Base-by-base conservation (phyloP, 2,797 vertebrate species). In the Spinus olivaceus region DNA sequence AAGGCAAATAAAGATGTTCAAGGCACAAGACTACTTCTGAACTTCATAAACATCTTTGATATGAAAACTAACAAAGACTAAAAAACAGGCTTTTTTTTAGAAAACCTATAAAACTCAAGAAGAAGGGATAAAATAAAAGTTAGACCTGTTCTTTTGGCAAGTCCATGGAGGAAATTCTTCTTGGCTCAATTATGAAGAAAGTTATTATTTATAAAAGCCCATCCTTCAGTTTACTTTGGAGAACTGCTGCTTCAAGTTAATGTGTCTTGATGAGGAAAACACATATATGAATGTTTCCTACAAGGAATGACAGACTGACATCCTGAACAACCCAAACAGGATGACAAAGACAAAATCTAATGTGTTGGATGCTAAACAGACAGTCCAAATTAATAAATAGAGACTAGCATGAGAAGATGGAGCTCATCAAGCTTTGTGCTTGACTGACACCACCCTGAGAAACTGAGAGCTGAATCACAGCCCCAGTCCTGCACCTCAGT, bases 121-220 rank as follows among this genome's bases (percentile, higher is more conserved):
- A 74, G 51, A 83, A 57, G 53, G 30, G 14, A 49, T 63, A 60
- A 91, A 92, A 79, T 63, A 79, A 84, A 91, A 88, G 72, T 59
- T 39, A 95, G 94, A 94, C 25, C 51, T 92, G 86, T 61, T 90
- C n/a, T 90, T 84, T 90, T 94, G 88, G 91, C 88, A 94, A 94
- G 57, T 50, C 84, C 21, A 14, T 64, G 85, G 71, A 96, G 93
- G 92, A 95, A 94, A 94, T 94, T 92, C 96, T 84, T 64, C 81
- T 74, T 88, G 86, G 85, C 66, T 76, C 77, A 51, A 63, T 77
- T 82, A 59, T 59, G 83, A 88, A 80, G 56, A 59, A 81, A 91
- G 59, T 53, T 50, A 47, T 72, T 94, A 84, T 81, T 88, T 87
- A 82, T 49, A 81, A 92, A 90, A 85, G 72, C 74, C 88, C 78